Percentiles rank a stretch among this genome's conserved stretches.
These are phyloP conservation scores for Terrapene triunguis DNA, from an alignment of 2,113 vertebrate species.

Conservation along the genomic window DNA sequence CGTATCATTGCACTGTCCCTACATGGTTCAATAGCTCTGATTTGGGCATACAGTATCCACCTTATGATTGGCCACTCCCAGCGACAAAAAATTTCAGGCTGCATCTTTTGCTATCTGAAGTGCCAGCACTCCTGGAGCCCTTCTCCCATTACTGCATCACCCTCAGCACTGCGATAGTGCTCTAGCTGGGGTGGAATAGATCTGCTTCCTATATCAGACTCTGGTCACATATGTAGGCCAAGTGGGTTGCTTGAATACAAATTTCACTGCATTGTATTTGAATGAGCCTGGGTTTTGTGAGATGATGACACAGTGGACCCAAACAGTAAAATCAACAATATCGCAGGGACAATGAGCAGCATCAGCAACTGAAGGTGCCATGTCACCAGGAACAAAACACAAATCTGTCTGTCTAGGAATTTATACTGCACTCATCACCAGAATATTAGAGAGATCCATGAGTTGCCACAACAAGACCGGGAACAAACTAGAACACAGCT, in stretches of 20 bases:
- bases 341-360: neutral
- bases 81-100: neutral
- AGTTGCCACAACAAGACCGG: constrained; percentile 44
- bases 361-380: neutral
- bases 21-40: neutral
- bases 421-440: rapidly evolving
- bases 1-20: neutral
- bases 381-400: constrained; percentile 16
- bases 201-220: neutral
- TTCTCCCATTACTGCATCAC: neutral
- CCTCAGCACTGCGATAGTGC: neutral
- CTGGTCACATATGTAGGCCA: neutral
- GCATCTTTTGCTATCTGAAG: neutral
- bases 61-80: neutral
- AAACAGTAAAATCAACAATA: neutral
- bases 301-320: neutral
- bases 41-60: neutral
- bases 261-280: neutral
- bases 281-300: neutral
- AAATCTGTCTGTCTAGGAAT: constrained; percentile 61
- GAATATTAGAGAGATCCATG: neutral
- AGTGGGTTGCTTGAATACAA: neutral
- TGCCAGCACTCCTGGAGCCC: neutral
- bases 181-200: neutral
- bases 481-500: constrained; percentile 1